Percentiles rank a stretch among this genome's conserved stretches.
Evolutionary conservation across 2,113 vertebrate genomes (phyloP).

Genomic region (Gallinago media): DNA sequence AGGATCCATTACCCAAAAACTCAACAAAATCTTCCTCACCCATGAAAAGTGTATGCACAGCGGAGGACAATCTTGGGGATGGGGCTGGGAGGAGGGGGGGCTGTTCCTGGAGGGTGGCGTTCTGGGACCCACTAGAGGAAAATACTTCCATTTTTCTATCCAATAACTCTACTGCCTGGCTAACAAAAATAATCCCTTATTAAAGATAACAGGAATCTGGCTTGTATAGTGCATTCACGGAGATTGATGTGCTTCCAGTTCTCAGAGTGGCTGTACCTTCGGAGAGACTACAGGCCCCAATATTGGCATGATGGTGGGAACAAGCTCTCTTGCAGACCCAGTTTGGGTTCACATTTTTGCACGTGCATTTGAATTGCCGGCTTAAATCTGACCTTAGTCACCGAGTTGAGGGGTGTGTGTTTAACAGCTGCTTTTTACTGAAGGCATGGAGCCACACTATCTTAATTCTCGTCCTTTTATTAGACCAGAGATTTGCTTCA

Average conservation of each 20-base stretch:
- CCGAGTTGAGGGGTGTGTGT: background rate
- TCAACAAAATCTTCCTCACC: constrained; percentile 67
- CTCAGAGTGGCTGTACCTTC: background rate
- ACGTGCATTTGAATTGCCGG: background rate
- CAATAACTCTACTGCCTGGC: background rate
- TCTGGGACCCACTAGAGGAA: constrained; percentile 41
- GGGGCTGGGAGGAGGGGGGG: constrained; percentile 3
- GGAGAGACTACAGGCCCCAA: background rate
- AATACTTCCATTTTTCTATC: constrained; percentile 43
- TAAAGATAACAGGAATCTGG: constrained; percentile 50
- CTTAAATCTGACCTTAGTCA: background rate
- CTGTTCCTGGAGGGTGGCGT: background rate
- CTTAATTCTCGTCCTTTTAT: constrained; percentile 6
- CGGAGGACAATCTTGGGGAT: background rate
- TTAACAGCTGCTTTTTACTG: background rate
- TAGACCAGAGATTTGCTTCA: background rate
- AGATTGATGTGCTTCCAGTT: constrained; percentile 2
- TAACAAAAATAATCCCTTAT: constrained; percentile 57
- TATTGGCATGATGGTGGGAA: background rate
- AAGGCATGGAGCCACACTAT: background rate
- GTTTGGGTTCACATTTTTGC: background rate
- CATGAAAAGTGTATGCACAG: constrained; percentile 55
- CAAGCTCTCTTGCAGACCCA: background rate
- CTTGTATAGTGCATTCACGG: background rate
- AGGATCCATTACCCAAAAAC: constrained; percentile 69